phyloP scores from a whole-genome alignment of 2,113 vertebrate species.

The Ranitomeya imitator region DNA sequence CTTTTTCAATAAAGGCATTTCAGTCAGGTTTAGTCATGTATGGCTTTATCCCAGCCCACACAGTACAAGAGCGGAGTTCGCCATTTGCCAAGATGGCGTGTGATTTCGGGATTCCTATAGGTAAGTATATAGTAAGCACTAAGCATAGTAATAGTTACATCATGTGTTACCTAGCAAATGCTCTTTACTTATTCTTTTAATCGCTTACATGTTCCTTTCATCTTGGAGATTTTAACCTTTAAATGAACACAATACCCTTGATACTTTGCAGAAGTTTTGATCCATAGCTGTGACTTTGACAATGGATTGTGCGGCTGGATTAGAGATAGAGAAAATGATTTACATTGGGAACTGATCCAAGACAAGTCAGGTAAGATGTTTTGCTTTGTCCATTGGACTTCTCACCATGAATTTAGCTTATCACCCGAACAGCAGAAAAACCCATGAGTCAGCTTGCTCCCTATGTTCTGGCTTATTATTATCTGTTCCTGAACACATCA shows the following conservation, averaged over 20 bases:
- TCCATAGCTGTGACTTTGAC: slow-evolving; percentile 92
- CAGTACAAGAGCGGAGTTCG: background rate
- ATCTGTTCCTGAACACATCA: too few relatives aligned
- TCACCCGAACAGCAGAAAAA: background rate
- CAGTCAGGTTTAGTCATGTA: too few relatives aligned
- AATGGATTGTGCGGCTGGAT: slow-evolving; percentile 92
- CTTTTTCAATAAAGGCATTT: too few relatives aligned
- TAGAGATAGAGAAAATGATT: slow-evolving; percentile 80
- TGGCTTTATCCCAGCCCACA: too few relatives aligned
- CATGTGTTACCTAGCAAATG: too few relatives aligned
- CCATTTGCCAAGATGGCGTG: background rate
- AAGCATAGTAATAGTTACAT: too few relatives aligned
- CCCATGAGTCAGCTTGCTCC: background rate
- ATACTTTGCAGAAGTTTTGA: slow-evolving; percentile 73
- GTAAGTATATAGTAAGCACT: background rate
- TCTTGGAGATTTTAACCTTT: background rate
- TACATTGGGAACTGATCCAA: slow-evolving; percentile 87
- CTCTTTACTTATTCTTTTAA: background rate
- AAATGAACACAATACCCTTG: background rate
- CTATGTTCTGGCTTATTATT: too few relatives aligned
- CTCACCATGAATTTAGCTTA: background rate
- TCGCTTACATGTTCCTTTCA: background rate
- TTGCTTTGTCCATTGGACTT: background rate
- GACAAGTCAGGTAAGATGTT: slow-evolving; percentile 71
- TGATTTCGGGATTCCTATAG: background rate